Conservation (phyloP, 2,888 invertebrate genomes). For the Cylindroiulus punctatus region DNA sequence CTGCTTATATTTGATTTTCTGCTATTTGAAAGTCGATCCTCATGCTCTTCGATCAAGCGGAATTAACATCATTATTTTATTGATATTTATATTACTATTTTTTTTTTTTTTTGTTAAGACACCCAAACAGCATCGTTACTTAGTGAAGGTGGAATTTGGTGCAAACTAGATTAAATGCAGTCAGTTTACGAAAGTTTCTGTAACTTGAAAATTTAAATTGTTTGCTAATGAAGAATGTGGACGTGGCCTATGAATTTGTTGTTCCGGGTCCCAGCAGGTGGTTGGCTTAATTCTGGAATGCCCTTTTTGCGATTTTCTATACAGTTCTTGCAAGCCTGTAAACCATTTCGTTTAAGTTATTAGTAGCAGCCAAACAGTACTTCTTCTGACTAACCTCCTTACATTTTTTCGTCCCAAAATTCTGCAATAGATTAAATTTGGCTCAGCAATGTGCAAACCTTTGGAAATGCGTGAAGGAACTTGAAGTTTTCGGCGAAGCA, state of each 20-base stretch:
- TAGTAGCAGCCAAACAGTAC: slow-evolving; percentile 21
- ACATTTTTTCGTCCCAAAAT: neutral
- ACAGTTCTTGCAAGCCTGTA: slow-evolving; percentile 30
- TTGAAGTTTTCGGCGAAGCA: neutral
- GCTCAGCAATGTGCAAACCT: neutral
- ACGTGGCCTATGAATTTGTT: slow-evolving; percentile 49
- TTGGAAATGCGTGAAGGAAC: neutral
- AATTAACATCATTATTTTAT: slow-evolving; percentile 1
- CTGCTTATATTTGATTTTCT: slow-evolving; percentile 11
- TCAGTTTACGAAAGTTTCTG: slow-evolving; percentile 48
- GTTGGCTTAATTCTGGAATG: slow-evolving; percentile 48
- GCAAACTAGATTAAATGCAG: slow-evolving; percentile 46
- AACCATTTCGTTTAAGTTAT: slow-evolving; percentile 19
- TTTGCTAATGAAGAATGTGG: slow-evolving; percentile 52
- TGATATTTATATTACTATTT: neutral
- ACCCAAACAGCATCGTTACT: slow-evolving; percentile 46
- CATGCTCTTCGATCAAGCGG: slow-evolving; percentile 32
- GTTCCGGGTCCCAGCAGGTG: slow-evolving; percentile 34
- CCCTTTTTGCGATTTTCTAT: slow-evolving; percentile 11
- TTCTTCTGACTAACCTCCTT: slow-evolving; percentile 20
- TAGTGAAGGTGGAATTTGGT: slow-evolving; percentile 54
- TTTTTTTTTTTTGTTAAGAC: neutral
- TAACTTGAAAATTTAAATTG: slow-evolving; percentile 31
- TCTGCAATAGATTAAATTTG: neutral
- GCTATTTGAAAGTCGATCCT: slow-evolving; percentile 23